These are phyloP conservation scores for Calidris pugnax DNA, from an alignment of 2,113 vertebrate genomes.

Conservation along the genomic window DNA sequence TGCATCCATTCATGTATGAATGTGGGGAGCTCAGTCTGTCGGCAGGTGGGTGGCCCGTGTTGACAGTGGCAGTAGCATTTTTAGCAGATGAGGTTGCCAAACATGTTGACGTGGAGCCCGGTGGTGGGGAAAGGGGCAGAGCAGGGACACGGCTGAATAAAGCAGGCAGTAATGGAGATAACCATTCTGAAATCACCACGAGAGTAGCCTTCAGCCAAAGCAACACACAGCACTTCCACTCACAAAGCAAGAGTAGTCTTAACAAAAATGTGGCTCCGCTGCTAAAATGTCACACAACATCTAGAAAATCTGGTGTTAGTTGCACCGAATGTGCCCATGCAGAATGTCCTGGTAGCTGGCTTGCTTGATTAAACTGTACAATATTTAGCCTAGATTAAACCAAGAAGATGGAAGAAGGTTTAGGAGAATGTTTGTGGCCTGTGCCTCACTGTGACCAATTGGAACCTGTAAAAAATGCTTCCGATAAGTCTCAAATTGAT, in stretches of 20 bases:
- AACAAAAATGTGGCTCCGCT: not conserved
- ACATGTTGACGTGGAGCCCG: not conserved
- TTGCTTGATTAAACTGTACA: not conserved
- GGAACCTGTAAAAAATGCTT: not conserved
- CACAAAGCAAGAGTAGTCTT: not conserved
- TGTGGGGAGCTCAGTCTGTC: not conserved
- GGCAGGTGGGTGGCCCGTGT: not conserved
- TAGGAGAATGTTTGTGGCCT: not conserved
- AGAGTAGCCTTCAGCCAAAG: not conserved
- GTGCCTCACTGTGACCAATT: not conserved
- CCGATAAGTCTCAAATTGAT: not conserved
- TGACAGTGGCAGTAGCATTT: not conserved
- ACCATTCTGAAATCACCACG: not conserved
- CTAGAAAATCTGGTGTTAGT: not conserved
- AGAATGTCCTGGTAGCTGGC: not conserved
- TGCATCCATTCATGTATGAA: not conserved
- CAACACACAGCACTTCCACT: not conserved
- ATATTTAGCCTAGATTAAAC: not conserved
- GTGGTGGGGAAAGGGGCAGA: not conserved
- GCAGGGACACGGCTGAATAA: not conserved
- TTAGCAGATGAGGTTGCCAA: not conserved
- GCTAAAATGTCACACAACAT: not conserved
- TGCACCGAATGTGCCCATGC: not conserved
- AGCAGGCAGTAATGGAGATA: not conserved
- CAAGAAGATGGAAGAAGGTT: not conserved